phyloP scores from a whole-genome alignment of 2,113 vertebrate species.

The Microcebus jonahi region DNA sequence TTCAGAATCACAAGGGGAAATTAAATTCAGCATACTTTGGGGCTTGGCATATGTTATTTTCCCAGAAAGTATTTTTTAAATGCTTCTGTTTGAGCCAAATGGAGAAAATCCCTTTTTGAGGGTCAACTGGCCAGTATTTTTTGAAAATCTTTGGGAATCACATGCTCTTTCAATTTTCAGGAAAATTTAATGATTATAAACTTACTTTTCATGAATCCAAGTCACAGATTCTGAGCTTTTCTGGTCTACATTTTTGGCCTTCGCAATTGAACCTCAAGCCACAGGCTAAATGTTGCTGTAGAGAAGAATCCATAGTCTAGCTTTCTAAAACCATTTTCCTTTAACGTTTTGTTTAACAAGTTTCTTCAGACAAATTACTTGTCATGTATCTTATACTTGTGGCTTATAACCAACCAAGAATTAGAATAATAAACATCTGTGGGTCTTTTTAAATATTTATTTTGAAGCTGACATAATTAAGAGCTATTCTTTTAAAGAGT shows the following conservation, averaged over 20 bases:
- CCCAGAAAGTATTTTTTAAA: neutral
- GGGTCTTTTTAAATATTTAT: neutral
- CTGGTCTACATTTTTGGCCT: neutral
- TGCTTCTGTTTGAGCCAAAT: neutral
- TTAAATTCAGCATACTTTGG: neutral
- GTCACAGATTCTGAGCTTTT: neutral
- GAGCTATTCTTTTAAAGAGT: neutral
- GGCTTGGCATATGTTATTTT: neutral
- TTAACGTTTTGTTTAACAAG: neutral
- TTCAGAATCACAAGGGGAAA: neutral
- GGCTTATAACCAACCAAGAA: neutral
- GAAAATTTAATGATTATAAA: neutral
- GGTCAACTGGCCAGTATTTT: neutral
- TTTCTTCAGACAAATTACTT: neutral
- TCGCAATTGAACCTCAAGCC: neutral
- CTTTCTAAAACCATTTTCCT: neutral
- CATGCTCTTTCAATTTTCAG: conserved; percentile 31
- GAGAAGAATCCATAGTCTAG: neutral
- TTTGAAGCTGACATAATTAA: neutral
- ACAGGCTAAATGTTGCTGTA: neutral
- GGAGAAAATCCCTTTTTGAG: neutral
- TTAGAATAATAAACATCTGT: neutral
- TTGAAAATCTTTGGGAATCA: neutral
- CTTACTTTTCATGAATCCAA: neutral
- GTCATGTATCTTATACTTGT: neutral